A percentile compares a stretch with the other conserved stretches of the same genome.
These are phyloP conservation scores for Menidia menidia DNA, from an alignment of 2,797 vertebrate genomes.

Conservation along the genomic window DNA sequence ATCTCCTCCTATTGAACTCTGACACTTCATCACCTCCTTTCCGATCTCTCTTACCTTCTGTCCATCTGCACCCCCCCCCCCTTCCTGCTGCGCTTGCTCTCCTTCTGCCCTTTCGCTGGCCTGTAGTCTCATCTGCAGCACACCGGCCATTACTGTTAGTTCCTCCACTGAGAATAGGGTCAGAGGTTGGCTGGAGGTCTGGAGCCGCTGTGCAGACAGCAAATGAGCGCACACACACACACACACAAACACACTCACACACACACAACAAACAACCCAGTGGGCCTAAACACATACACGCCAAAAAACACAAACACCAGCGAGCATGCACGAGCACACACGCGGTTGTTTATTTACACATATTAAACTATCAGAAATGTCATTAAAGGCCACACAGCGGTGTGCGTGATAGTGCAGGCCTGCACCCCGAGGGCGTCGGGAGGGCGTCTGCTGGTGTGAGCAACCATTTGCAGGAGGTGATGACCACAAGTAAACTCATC, in stretches of 20 bases:
- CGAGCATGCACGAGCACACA: slow-evolving; percentile 26
- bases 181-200: slow-evolving; percentile 65
- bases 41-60: slow-evolving; percentile 19
- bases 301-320: slow-evolving; percentile 33
- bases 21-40: slow-evolving; percentile 40
- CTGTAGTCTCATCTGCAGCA: slow-evolving; percentile 47
- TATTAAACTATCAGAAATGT: slow-evolving; percentile 78
- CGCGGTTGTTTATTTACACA: slow-evolving; percentile 64
- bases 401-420: slow-evolving; percentile 78
- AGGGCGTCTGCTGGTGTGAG: slow-evolving; percentile 33
- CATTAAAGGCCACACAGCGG: slow-evolving; percentile 84
- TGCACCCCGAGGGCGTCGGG: slow-evolving; percentile 64
- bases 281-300: slow-evolving; percentile 7
- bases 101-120: slow-evolving; percentile 56
- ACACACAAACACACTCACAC: slow-evolving; percentile 29
- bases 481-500: slow-evolving; percentile 18
- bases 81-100: slow-evolving; percentile 50
- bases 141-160: slow-evolving; percentile 56
- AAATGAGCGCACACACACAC: slow-evolving; percentile 21
- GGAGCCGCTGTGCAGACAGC: slow-evolving; percentile 47
- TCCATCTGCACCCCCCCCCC: slow-evolving; percentile 16
- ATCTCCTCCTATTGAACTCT: slow-evolving; percentile 9
- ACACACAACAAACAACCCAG: slow-evolving; percentile 7
- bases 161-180: slow-evolving; percentile 61
- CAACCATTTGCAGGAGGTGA: slow-evolving; percentile 39